A percentile compares a stretch with the other conserved stretches of the same genome.
Evolutionary conservation across 2,113 vertebrate genomes (phyloP).

Genomic region (Tapirus terrestris): DNA sequence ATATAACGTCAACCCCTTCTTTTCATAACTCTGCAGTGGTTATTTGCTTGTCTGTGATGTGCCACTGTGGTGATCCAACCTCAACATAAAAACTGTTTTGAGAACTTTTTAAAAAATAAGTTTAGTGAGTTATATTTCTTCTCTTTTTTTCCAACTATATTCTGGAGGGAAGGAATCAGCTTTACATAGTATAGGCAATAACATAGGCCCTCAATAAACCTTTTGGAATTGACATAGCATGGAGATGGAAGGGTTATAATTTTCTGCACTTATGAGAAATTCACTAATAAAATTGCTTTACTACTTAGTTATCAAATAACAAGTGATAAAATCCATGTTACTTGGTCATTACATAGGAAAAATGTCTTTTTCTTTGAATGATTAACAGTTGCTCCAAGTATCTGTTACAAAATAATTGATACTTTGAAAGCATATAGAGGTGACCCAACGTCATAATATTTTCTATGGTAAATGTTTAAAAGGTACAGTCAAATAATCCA

Average conservation of each 20-base stretch:
- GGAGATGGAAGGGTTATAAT: neutral
- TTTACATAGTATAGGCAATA: neutral
- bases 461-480: neutral
- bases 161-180: neutral
- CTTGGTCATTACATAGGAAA: neutral
- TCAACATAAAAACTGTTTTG: neutral
- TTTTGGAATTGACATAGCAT: neutral
- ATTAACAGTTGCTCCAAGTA: neutral
- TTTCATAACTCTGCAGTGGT: neutral
- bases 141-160: neutral
- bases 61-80: neutral
- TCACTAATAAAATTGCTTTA: neutral
- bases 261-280: neutral
- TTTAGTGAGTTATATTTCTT: neutral
- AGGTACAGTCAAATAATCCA: neutral
- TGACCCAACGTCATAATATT: neutral
- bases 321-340: neutral
- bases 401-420: neutral
- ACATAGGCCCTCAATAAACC: neutral
- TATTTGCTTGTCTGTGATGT: neutral
- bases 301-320: neutral
- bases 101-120: neutral
- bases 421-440: neutral
- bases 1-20: neutral
- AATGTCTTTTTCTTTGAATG: neutral